Evolutionary conservation across 2,888 invertebrate species (phyloP).

Genomic region (Dasypogon diadema): DNA sequence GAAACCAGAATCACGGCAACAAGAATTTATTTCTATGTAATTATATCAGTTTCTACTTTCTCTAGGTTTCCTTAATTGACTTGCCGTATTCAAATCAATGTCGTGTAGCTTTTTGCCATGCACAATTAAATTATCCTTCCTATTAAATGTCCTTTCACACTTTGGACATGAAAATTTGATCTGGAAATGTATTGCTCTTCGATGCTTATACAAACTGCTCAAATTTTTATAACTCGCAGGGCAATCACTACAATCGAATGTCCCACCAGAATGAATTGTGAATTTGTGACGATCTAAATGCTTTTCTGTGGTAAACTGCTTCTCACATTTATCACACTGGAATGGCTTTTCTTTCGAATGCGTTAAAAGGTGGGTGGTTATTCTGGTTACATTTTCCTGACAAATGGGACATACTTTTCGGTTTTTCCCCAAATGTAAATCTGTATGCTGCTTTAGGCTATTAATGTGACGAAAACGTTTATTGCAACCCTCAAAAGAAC

Average conservation of each 20-base stretch:
- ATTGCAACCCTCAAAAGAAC: slow-evolving; percentile 21
- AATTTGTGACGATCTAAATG: slow-evolving; percentile 25
- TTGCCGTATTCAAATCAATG: slow-evolving; percentile 1
- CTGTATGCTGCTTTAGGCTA: slow-evolving; percentile 45
- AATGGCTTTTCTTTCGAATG: slow-evolving; percentile 32
- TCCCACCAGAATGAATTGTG: slow-evolving; percentile 24
- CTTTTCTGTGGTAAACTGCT: slow-evolving; percentile 12
- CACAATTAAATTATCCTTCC: slow-evolving; percentile 41
- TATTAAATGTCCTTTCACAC: slow-evolving; percentile 32
- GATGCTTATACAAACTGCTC: slow-evolving; percentile 47
- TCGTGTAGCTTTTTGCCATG: slow-evolving; percentile 22
- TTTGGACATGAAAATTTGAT: slow-evolving; percentile 12
- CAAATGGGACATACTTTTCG: slow-evolving; percentile 51
- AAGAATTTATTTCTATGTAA: no score
- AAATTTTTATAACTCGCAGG: slow-evolving; percentile 4
- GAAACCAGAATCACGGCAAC: no score
- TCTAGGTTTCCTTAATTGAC: not conserved
- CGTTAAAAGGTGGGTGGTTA: slow-evolving; percentile 28
- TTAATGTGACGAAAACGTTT: slow-evolving; percentile 37
- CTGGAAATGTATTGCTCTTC: slow-evolving; percentile 13
- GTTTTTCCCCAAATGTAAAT: slow-evolving; percentile 35
- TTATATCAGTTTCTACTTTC: no score
- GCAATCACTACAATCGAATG: slow-evolving; percentile 26
- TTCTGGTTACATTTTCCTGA: slow-evolving; percentile 31
- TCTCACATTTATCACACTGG: slow-evolving; percentile 42